Conservation (phyloP, 2,113 vertebrate genomes). For the Oreocharis arfaki region DNA sequence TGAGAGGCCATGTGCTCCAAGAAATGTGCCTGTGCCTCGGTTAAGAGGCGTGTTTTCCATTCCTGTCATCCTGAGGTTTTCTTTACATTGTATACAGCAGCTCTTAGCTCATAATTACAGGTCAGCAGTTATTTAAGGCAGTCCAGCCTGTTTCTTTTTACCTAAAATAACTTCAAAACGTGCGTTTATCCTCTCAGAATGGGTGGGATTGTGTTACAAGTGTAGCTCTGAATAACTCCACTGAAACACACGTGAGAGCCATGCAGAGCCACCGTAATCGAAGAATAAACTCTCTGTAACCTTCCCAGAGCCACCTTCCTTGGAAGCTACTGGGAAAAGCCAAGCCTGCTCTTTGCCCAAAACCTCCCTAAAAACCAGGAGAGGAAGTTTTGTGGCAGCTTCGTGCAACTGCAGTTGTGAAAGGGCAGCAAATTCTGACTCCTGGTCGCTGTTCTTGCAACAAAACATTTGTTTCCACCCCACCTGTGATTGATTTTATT, state of each 20-base stretch:
- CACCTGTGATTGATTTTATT: background rate
- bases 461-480: background rate
- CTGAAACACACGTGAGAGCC: background rate
- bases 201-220: background rate
- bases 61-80: background rate
- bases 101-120: constrained; percentile 16
- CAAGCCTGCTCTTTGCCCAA: background rate
- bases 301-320: background rate
- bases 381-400: background rate
- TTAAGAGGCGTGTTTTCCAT: background rate
- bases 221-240: background rate
- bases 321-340: background rate
- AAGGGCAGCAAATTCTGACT: background rate
- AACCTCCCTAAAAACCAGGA: background rate
- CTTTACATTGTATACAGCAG: background rate
- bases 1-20: background rate
- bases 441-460: background rate
- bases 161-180: background rate
- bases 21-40: background rate
- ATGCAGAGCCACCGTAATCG: background rate
- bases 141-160: background rate
- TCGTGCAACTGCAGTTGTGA: background rate
- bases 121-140: background rate
- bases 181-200: background rate
- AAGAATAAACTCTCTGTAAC: background rate